Evolutionary conservation across 2,113 vertebrate genomes (phyloP), one percentile per base, ranked within the genome.

Genomic region (Salvelinus alpinus): DNA sequence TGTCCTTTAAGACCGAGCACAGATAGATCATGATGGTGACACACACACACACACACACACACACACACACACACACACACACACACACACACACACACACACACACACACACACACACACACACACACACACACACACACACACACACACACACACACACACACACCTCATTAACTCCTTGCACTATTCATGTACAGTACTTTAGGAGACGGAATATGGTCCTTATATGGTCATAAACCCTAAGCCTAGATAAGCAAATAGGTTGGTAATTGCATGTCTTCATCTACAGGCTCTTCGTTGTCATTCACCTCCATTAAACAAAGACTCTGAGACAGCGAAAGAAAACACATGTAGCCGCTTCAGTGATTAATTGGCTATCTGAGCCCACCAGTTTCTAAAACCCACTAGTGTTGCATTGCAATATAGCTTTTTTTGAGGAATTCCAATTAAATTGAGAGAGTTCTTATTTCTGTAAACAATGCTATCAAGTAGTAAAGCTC

Each of bases 371-470:
- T 80, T 65, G 60, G 29, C 78, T 71, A 67, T 79, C 80, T 24
- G 75, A 25, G 54, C 64, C 78, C 25, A 29, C 24, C 54, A 70
- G 48, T 76, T 80, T 60, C 9, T 44, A 44, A 44, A 44, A 44
- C 2, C 70, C 71, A 70, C 70, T 11, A 44, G 38, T 11, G 9
- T 77, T 76, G 66, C 54, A 0, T 67, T 66, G 74, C 77, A 84
- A 88, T 87, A 80, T 20, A 22, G 69, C 34, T 44, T 76, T 77
- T 71, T 81, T 85, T 85, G 84, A 73, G 85, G 78, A 82, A 87
- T 81, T 75, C 5, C 54, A 88, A 88, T 87, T 80, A 69, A 87
- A 88, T 73, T 74, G 76, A 62, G 71, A 64, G 72, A 66, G 64
- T 69, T 82, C 74, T 83, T 75, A 80, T 74, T 79, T 78, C 74